These are phyloP conservation scores for Xanthorhoe spadicearia DNA, from an alignment of 2,888 invertebrate genomes.

Conservation along the genomic window DNA sequence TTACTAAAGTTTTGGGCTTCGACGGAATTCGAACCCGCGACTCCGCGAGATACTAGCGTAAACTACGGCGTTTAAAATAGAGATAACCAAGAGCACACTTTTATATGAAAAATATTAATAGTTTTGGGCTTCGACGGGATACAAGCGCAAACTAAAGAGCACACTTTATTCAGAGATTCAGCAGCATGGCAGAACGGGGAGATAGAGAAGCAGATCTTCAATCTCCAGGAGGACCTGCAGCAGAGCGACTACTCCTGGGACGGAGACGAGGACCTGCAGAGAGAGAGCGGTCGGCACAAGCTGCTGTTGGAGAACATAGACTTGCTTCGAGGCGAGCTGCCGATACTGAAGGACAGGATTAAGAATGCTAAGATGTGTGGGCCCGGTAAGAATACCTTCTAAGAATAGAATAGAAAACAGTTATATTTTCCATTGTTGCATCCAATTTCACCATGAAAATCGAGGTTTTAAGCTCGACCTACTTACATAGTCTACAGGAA, in stretches of 20 bases:
- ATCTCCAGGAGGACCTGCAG: conserved; percentile 75
- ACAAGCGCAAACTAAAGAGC: no score
- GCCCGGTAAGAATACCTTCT: conserved; percentile 68
- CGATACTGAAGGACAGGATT: conserved; percentile 73
- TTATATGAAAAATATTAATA: no score
- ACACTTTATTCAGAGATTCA: conserved; percentile 62
- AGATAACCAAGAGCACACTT: no score
- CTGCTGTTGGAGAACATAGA: conserved; percentile 73
- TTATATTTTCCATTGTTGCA: no score
- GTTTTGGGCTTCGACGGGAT: no score
- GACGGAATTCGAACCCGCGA: no score
- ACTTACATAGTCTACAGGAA: background rate
- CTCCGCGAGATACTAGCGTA: no score
- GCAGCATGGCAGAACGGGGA: conserved; percentile 80
- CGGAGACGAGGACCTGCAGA: conserved; percentile 69
- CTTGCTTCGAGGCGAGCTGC: conserved; percentile 67
- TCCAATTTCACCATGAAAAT: no score
- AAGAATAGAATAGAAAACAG: no score
- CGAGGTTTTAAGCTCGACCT: no score
- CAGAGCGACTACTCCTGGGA: conserved; percentile 75
- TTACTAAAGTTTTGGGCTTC: no score
- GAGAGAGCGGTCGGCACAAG: conserved; percentile 70
- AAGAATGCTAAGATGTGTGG: conserved; percentile 80
- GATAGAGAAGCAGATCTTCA: conserved; percentile 75
- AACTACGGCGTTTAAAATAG: no score